A percentile compares a stretch with the other conserved stretches of the same genome.
Evolutionary conservation across 1,140 invertebrate genomes (phyloP).

Genomic region (Lanistes nyassanus): DNA sequence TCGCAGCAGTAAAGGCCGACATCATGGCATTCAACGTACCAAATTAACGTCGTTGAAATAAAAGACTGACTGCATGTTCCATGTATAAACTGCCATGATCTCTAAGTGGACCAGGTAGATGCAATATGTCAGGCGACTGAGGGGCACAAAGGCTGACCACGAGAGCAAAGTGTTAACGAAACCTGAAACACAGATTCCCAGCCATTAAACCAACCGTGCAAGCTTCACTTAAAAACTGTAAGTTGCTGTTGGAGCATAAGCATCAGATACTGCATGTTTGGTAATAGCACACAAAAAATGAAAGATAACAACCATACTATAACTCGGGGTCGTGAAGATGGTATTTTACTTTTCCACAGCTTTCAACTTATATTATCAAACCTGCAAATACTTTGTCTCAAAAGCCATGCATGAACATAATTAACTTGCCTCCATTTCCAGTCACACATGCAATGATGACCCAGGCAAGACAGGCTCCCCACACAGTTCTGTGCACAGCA

Average conservation of each 20-base stretch:
- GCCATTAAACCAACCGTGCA: too few relatives aligned
- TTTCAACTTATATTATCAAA: too few relatives aligned
- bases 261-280: too few relatives aligned
- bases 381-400: too few relatives aligned
- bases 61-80: background rate
- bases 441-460: conserved; percentile 64
- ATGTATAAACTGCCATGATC: conserved; percentile 41
- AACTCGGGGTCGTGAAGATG: too few relatives aligned
- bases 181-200: conserved; percentile 69
- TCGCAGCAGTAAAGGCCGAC: too few relatives aligned
- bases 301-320: too few relatives aligned
- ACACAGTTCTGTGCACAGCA: conserved; percentile 58
- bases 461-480: conserved; percentile 65
- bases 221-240: too few relatives aligned
- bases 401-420: too few relatives aligned
- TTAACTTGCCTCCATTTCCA: conserved; percentile 35
- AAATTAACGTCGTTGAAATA: conserved; percentile 1
- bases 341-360: too few relatives aligned
- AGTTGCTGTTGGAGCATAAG: too few relatives aligned
- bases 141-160: conserved; percentile 80
- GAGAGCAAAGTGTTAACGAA: conserved; percentile 79
- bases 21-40: background rate
- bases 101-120: conserved; percentile 85
- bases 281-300: too few relatives aligned
- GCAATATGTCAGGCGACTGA: conserved; percentile 83